Evolutionary conservation across 2,888 invertebrate genomes (phyloP), one percentile per base, ranked within the genome.

Genomic region (Brachyptera putata): DNA sequence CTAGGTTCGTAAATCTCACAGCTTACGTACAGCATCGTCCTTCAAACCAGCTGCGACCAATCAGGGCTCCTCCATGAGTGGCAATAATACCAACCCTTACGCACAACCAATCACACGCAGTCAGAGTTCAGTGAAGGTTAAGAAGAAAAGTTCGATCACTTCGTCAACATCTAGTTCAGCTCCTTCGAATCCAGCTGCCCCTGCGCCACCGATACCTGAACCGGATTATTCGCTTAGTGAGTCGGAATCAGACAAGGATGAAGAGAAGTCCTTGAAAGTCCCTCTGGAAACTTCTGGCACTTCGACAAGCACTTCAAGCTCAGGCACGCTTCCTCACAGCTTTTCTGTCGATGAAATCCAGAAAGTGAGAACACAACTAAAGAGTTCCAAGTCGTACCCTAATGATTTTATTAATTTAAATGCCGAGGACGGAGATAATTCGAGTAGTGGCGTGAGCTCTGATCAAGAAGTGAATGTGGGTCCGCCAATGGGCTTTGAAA

Each of bases 171-270:
- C 72, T 1, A 76, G 74, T 62, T 74, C 75, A 48, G 75, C 76
- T 5, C 72, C 75, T 18, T 70, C 75, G 25, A 77, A 74, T 67
- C 67, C 63, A 50, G 16, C 58, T 37, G 14, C 49, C 22, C 18
- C 41, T 11, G 56, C 60, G 1, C 87, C 93, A 7, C 89, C 91
- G n/a, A 93, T 93, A 67, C 93, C 93, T 0, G 93, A 93, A 71
- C 93, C 93, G 0, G 93, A 93, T 75, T 93, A 93, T 77, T 91
- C 91, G 73, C 84, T 91, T 75, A 91, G 89, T 65, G 91, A 91
- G 72, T 89, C 89, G 0, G 92, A 91, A 69, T 87, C 84, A 61
- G 88, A 87, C 65, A 81, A 80, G 63, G 81, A 81, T 11, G 69
- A 72, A 5, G 78, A 77, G 49, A 77, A 56, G 26, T 56, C 78